A percentile compares a stretch with the other conserved stretches of the same genome.
Evolutionary conservation across 2,113 vertebrate species (phyloP).

Genomic region (Naja naja): DNA sequence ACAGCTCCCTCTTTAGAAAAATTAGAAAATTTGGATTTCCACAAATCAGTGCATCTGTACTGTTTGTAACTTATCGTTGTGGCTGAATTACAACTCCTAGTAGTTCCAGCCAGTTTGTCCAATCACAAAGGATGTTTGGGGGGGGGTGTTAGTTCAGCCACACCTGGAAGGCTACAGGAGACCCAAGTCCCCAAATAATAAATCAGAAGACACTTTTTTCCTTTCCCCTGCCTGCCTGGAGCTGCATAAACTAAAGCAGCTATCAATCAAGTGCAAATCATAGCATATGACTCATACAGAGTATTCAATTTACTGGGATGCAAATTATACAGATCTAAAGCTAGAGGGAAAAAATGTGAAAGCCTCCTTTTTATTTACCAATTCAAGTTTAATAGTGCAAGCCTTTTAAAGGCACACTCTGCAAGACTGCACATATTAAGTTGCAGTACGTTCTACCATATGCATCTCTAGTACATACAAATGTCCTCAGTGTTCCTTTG

Average conservation of each 20-base stretch:
- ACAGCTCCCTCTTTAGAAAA: background rate
- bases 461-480: background rate
- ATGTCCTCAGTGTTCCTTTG: background rate
- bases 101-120: background rate
- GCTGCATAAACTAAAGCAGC: background rate
- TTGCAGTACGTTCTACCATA: background rate
- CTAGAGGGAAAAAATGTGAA: background rate
- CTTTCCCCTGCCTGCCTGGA: background rate
- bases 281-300: background rate
- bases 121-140: background rate
- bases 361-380: background rate
- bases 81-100: background rate
- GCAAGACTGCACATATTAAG: background rate
- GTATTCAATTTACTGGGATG: background rate
- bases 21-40: background rate
- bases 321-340: background rate
- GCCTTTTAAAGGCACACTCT: background rate
- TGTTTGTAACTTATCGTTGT: background rate
- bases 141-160: background rate
- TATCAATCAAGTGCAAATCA: background rate
- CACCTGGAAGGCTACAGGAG: background rate
- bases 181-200: background rate
- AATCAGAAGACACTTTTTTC: background rate
- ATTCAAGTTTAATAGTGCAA: constrained; percentile 11
- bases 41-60: background rate